Percentiles rank a stretch among this genome's conserved stretches.
These are phyloP conservation scores for Anser cygnoides DNA, from an alignment of 2,113 vertebrate species.

Conservation along the genomic window DNA sequence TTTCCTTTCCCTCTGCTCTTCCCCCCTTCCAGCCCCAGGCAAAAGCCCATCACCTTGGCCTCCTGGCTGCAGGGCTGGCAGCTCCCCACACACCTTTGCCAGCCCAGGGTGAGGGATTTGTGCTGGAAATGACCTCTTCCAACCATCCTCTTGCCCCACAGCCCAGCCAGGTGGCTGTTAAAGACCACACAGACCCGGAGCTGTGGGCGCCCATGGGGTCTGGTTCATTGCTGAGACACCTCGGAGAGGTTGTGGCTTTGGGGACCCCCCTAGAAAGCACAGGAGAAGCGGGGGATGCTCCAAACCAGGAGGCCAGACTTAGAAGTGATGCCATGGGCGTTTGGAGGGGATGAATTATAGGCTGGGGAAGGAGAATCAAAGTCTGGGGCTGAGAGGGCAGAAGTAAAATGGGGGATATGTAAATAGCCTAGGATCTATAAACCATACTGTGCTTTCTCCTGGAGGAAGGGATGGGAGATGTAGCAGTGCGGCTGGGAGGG, in stretches of 20 bases:
- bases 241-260: background rate
- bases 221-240: background rate
- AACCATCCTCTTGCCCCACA: background rate
- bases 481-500: background rate
- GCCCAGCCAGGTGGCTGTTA: background rate
- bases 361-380: background rate
- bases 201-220: background rate
- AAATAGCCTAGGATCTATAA: background rate
- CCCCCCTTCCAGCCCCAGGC: background rate
- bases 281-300: background rate
- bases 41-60: too few relatives aligned
- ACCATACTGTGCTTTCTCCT: background rate
- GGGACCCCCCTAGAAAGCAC: background rate
- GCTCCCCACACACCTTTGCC: background rate
- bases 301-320: background rate
- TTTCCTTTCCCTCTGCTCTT: background rate
- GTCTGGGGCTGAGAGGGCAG: background rate
- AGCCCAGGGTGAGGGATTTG: background rate
- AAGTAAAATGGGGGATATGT: background rate
- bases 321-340: background rate
- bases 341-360: background rate
- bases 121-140: background rate
- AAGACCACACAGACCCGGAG: accelerated
- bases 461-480: background rate
- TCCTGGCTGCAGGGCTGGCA: too few relatives aligned